Conservation (phyloP, 1,140 invertebrate genomes). For the Vanessa atalanta region DNA sequence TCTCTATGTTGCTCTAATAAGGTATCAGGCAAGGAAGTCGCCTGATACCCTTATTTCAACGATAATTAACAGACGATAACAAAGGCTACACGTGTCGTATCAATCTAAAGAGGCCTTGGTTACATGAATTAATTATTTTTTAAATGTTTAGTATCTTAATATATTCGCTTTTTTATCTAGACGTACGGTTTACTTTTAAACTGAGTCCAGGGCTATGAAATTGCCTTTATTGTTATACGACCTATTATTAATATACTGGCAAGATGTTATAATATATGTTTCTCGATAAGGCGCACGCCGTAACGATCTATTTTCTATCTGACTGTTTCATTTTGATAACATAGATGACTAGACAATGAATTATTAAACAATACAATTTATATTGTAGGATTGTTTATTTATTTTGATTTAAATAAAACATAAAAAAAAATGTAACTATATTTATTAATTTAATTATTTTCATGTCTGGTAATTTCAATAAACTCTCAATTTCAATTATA, state of each 20-base stretch:
- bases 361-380: no score
- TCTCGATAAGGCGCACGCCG: no score
- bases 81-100: constrained; percentile 20
- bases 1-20: not conserved
- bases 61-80: constrained; percentile 28
- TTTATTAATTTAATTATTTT: no score
- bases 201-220: not conserved
- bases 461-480: no score
- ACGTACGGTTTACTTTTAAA: constrained; percentile 1
- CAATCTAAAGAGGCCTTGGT: constrained; percentile 2
- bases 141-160: constrained; percentile 4
- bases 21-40: no score
- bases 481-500: no score
- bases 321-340: no score
- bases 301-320: no score
- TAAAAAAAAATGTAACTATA: no score
- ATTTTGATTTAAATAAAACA: no score
- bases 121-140: constrained; percentile 2
- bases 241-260: not conserved
- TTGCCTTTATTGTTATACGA: not conserved
- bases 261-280: not conserved
- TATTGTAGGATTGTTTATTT: no score
- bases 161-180: not conserved
- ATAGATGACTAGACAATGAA: no score
- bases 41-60: constrained; percentile 17